Base-by-base conservation (phyloP, 2,888 invertebrate species). In the Pharmacophagus antenor region DNA sequence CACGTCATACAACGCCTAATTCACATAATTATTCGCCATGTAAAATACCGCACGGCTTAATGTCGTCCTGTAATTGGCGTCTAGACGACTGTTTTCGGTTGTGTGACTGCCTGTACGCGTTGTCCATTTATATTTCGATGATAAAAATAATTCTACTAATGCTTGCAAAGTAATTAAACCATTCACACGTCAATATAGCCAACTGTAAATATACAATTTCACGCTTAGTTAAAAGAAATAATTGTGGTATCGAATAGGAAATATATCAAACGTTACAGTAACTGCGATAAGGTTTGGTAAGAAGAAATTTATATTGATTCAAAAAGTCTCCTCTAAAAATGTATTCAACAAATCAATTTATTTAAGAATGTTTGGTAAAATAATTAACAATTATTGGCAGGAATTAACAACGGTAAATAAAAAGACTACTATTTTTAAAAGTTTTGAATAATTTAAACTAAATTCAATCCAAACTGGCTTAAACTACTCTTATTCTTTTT, bases 91-190 rank as follows among this genome's bases (percentile, higher is more conserved):
- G 55, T 55, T 59, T 60, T 41, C 21, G 56, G 25, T 37, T 37
- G 41, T 37, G 18, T 21, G 22, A 12, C 42, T 17, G 22, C 17
- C 15, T 48, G n/a, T 20, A n/a, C 22, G 15, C 22, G 48, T 23
- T 15, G 46, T n/a, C 53, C 48, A 44, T 46, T 56, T 46, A 44
- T 60, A 42, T 50, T 27, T 42, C 61, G 56, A 52, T 56, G 47
- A 56, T 56, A 61, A 52, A 41, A 46, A 56, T 53, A 57, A 61
- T 61, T 56, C 53, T 56, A 42, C 56, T 53, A 56, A 56, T 53
- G 61, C 56, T 53, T 22, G 18, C 42, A 52, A 56, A 56, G 56
- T 61, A 61, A 61, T 61, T 61, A 56, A 56, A 48, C 42, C 27
- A 20, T 17, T 56, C 18, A 41, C 42, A 41, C 21, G 21, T 47